Evolutionary conservation across 2,113 vertebrate genomes (phyloP).

Genomic region (Chroicocephalus ridibundus): DNA sequence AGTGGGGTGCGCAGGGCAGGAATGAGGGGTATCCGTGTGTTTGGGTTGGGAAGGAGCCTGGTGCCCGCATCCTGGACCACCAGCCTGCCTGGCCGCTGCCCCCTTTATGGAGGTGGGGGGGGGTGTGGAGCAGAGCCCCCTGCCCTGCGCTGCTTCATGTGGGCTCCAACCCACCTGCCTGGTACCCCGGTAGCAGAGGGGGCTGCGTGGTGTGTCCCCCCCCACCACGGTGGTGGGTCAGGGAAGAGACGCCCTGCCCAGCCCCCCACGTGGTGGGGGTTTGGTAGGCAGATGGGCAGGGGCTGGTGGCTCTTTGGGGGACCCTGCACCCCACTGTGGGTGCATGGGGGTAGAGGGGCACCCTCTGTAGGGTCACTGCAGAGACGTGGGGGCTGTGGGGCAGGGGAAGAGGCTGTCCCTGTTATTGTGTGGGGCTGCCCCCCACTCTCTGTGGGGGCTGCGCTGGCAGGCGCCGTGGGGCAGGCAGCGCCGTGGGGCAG

Average conservation of each 20-base stretch:
- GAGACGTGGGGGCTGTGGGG: background rate
- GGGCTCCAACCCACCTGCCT: background rate
- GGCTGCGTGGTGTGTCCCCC: background rate
- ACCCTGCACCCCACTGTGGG: rapidly evolving
- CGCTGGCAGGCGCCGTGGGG: background rate
- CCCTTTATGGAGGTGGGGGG: background rate
- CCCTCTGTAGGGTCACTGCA: background rate
- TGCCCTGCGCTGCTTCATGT: background rate
- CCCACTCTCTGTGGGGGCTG: rapidly evolving
- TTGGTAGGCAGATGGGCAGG: background rate
- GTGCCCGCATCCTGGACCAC: background rate
- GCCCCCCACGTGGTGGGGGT: no score
- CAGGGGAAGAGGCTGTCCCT: background rate
- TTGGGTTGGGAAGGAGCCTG: background rate
- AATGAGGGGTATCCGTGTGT: background rate
- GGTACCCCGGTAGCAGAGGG: background rate
- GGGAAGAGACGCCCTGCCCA: background rate
- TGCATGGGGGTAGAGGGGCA: background rate
- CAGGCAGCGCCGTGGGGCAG: background rate
- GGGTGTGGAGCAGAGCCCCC: background rate
- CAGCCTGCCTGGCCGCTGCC: background rate
- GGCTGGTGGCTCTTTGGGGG: background rate
- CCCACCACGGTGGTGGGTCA: no score
- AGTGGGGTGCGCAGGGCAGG: rapidly evolving
- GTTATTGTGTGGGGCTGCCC: background rate